These are phyloP conservation scores for Paratilapia polleni DNA, from an alignment of 2,113 vertebrate genomes.

Conservation along the genomic window DNA sequence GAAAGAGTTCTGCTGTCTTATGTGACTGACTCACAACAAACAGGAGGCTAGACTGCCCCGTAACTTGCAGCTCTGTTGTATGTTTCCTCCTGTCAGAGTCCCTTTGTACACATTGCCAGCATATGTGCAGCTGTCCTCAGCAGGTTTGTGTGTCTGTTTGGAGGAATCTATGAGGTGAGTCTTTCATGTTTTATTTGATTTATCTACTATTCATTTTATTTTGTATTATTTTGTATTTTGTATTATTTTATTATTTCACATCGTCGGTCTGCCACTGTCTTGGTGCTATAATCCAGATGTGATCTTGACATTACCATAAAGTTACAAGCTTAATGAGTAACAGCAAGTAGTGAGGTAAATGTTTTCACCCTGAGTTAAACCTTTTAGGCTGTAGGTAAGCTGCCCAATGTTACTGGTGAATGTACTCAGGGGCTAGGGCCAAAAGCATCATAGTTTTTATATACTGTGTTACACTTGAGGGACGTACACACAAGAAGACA, in stretches of 20 bases:
- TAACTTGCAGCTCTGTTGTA: neutral
- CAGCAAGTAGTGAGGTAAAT: too few species aligned
- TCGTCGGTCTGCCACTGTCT: too few species aligned
- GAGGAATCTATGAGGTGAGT: conserved; percentile 94
- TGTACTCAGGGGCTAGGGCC: neutral
- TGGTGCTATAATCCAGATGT: too few species aligned
- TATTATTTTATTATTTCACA: too few species aligned
- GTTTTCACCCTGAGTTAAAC: neutral
- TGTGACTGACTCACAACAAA: neutral
- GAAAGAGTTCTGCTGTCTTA: neutral
- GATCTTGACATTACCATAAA: too few species aligned
- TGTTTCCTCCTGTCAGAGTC: conserved; percentile 80
- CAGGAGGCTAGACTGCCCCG: neutral
- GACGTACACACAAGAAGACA: too few species aligned
- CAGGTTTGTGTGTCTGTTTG: conserved; percentile 84
- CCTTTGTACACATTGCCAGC: conserved; percentile 96
- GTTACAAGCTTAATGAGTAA: neutral
- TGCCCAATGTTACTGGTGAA: neutral
- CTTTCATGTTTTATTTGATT: too few species aligned
- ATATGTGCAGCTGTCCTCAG: conserved; percentile 90
- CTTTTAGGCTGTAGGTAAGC: neutral
- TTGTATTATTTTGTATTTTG: too few species aligned
- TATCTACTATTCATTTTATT: too few species aligned
- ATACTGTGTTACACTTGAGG: neutral
- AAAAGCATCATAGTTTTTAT: neutral